phyloP scores from a whole-genome alignment of 2,797 vertebrate species.

The Sorex maritimensis region DNA sequence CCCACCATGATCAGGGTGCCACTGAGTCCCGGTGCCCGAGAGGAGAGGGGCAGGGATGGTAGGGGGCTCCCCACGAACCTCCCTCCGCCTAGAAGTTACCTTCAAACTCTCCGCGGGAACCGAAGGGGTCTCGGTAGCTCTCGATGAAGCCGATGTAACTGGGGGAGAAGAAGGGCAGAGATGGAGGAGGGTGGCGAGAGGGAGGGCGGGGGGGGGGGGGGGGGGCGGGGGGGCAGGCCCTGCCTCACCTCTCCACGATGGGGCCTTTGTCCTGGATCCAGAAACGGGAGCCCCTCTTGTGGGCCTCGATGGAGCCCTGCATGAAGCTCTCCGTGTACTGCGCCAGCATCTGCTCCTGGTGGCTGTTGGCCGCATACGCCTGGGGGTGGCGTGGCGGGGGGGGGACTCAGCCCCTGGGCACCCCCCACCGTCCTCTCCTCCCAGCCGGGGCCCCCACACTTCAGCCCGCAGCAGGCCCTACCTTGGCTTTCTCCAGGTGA shows the following conservation, averaged over 20 bases:
- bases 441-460: rapidly evolving
- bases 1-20: neutral
- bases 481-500: constrained; percentile 94
- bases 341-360: constrained; percentile 94
- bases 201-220: neutral
- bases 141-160: constrained; percentile 98
- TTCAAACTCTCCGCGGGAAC: constrained; percentile 98
- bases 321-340: constrained; percentile 94
- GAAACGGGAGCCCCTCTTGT: constrained; percentile 96
- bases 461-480: constrained; percentile 70
- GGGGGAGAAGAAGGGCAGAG: constrained; percentile 57
- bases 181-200: neutral
- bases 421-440: neutral
- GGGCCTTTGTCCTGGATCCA: constrained; percentile 97
- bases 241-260: constrained; percentile 95
- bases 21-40: too few relatives aligned
- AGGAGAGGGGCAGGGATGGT: too few relatives aligned
- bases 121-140: constrained; percentile 97
- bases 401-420: neutral
- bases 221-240: rapidly evolving
- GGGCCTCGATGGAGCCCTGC: constrained; percentile 94
- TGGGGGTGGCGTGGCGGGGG: constrained; percentile 73
- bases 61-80: neutral
- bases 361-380: constrained; percentile 93
- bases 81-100: constrained; percentile 88